Evolutionary conservation across 2,888 invertebrate species (phyloP).

Genomic region (Scelioninae gen. 1): DNA sequence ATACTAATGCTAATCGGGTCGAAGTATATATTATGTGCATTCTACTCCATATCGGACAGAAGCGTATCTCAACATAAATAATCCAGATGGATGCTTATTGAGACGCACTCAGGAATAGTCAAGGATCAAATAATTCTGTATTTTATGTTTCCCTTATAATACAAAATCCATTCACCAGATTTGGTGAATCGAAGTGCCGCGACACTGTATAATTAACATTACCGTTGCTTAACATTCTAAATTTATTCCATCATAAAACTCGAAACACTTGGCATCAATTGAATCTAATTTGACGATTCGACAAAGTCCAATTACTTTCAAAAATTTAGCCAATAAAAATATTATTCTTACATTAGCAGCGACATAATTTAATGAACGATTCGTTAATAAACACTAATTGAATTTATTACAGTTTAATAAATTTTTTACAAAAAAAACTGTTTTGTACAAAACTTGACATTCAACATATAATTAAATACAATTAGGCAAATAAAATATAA

Average conservation of each 20-base stretch:
- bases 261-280: constrained; percentile 3
- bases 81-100: constrained; percentile 26
- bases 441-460: too few relatives aligned
- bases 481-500: too few relatives aligned
- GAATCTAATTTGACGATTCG: neutral
- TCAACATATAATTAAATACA: too few relatives aligned
- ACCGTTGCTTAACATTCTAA: neutral
- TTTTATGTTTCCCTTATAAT: constrained; percentile 26
- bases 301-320: neutral
- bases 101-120: constrained; percentile 15
- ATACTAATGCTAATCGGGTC: constrained; percentile 18
- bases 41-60: constrained; percentile 19
- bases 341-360: too few relatives aligned
- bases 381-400: too few relatives aligned
- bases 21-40: constrained; percentile 13
- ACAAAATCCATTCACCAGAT: constrained; percentile 15
- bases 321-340: neutral
- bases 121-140: constrained; percentile 41
- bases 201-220: constrained; percentile 35
- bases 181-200: constrained; percentile 1
- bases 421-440: too few relatives aligned
- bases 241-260: constrained; percentile 2
- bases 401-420: too few relatives aligned
- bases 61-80: constrained; percentile 25
- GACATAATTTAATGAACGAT: too few relatives aligned